phyloP scores from a whole-genome alignment of 1,140 invertebrate species.

The Leptopilina clavipes region DNA sequence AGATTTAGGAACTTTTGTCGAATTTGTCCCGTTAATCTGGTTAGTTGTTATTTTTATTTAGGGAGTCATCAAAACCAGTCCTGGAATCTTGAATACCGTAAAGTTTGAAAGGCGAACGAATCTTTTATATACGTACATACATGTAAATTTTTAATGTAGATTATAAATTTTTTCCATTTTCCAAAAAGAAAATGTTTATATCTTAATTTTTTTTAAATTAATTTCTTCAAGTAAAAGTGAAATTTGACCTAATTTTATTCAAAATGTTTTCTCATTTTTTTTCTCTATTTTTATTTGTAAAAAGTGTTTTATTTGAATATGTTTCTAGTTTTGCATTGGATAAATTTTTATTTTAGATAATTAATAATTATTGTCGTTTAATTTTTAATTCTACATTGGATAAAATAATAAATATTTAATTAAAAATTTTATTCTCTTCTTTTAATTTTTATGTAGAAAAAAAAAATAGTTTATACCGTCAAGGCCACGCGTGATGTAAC shows the following conservation, averaged over 20 bases:
- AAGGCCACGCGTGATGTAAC: conserved; percentile 20
- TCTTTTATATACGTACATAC: not conserved
- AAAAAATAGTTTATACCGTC: not conserved
- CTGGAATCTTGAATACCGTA: conserved; percentile 20
- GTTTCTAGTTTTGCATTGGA: no score
- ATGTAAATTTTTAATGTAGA: not conserved
- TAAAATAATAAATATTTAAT: not conserved
- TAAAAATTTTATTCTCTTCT: not conserved
- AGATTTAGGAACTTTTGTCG: not conserved
- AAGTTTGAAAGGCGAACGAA: not conserved
- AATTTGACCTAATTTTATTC: no score
- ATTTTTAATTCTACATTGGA: no score
- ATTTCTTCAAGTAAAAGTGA: no score
- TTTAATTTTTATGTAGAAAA: not conserved
- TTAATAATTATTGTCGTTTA: no score
- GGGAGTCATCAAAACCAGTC: conserved; percentile 31
- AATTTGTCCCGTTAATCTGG: conserved; percentile 16
- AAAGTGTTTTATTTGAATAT: no score
- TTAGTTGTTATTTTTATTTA: conserved; percentile 15
- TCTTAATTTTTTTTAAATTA: no score
- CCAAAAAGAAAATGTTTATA: no score
- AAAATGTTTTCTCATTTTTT: no score
- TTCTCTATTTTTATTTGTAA: no score
- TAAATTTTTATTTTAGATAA: no score
- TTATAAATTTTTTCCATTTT: not conserved